These are phyloP conservation scores for Uromys caudimaculatus DNA, from an alignment of 2,797 vertebrate genomes.

Conservation along the genomic window DNA sequence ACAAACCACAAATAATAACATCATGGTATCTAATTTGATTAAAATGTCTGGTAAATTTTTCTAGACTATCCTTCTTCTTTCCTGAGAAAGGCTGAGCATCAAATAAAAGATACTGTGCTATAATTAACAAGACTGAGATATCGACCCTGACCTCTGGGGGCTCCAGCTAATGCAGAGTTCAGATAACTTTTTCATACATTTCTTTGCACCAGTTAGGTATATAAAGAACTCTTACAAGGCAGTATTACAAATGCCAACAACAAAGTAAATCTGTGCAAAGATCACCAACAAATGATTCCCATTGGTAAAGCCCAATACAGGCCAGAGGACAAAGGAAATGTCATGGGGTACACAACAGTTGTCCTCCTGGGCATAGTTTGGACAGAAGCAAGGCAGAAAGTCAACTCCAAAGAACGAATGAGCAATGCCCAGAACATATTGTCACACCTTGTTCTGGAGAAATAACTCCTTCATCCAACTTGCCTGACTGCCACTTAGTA, in stretches of 20 bases:
- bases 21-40: constrained; percentile 66
- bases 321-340: neutral
- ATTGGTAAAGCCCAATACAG: neutral
- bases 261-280: neutral
- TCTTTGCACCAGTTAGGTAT: neutral
- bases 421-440: neutral
- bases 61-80: neutral
- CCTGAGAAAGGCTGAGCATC: neutral
- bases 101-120: neutral
- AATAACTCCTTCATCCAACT: neutral
- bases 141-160: neutral
- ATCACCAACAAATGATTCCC: neutral
- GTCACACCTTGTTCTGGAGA: neutral
- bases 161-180: neutral
- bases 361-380: neutral
- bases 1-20: neutral
- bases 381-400: neutral
- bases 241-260: neutral
- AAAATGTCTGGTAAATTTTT: neutral
- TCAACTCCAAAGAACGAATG: neutral
- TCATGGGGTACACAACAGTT: neutral
- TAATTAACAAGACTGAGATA: neutral
- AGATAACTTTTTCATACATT: neutral
- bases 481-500: neutral
- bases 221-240: neutral